Evolutionary conservation across 53 echinoderm and acorn worm genomes (phyloP).

Genomic region (Astropecten irregularis): DNA sequence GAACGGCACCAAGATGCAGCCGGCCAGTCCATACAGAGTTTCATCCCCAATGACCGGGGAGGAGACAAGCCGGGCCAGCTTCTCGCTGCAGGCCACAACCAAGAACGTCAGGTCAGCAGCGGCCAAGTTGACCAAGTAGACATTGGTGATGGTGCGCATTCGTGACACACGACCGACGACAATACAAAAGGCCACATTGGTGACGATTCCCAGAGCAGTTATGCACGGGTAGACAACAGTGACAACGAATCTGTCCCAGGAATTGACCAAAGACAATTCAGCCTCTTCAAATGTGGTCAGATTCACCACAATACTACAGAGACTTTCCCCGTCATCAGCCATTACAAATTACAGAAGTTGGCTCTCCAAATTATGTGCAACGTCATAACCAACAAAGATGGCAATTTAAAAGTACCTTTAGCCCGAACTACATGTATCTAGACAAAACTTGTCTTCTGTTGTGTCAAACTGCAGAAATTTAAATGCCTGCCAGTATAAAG

Average conservation of each 20-base stretch:
- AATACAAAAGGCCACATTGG: slow-evolving; percentile 70
- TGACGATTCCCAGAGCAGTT: slow-evolving; percentile 51
- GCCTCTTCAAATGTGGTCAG: background rate
- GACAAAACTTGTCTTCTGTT: too few relatives aligned
- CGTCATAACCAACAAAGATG: too few relatives aligned
- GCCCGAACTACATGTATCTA: too few relatives aligned
- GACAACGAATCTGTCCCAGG: slow-evolving; percentile 42
- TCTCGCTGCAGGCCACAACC: slow-evolving; percentile 63
- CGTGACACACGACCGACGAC: slow-evolving; percentile 67
- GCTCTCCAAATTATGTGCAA: too few relatives aligned
- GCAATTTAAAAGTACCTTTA: too few relatives aligned
- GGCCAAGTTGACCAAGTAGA: slow-evolving; percentile 83
- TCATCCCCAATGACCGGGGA: slow-evolving; percentile 67
- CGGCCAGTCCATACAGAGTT: slow-evolving; percentile 45
- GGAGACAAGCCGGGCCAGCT: slow-evolving; percentile 47
- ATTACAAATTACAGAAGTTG: too few relatives aligned
- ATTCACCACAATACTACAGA: slow-evolving; percentile 1
- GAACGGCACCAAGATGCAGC: slow-evolving; percentile 69
- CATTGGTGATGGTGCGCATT: slow-evolving; percentile 86
- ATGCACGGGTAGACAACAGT: slow-evolving; percentile 72
- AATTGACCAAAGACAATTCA: background rate
- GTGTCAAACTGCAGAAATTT: too few relatives aligned
- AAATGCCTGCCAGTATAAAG: too few relatives aligned
- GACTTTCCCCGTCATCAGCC: background rate
- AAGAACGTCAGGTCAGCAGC: slow-evolving; percentile 74